Evolutionary conservation across 2,888 invertebrate species (phyloP).

Genomic region (Spodoptera littoralis): DNA sequence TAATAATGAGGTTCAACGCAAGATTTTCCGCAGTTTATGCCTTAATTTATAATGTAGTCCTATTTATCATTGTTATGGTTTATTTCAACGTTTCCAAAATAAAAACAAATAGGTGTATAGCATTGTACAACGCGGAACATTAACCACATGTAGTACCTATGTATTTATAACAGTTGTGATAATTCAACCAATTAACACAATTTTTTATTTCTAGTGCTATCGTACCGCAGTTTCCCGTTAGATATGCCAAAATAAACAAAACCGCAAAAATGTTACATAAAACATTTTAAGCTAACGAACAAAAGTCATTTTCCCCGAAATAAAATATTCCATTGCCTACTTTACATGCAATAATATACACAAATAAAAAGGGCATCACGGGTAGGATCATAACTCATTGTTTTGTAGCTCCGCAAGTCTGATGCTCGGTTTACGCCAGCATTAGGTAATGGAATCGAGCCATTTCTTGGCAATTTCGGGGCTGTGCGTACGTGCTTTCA

Average conservation of each 20-base stretch:
- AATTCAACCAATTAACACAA: no score
- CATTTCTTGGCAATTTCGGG: slow-evolving; percentile 71
- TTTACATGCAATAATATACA: slow-evolving; percentile 79
- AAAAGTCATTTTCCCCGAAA: slow-evolving; percentile 65
- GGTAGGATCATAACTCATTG: slow-evolving; percentile 83
- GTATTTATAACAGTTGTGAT: no score
- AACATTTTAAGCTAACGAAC: slow-evolving; percentile 68
- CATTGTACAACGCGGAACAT: no score
- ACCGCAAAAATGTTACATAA: slow-evolving; percentile 40
- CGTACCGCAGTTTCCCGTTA: no score
- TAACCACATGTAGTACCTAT: no score
- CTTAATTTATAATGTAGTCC: slow-evolving; percentile 40
- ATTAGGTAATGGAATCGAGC: slow-evolving; percentile 83
- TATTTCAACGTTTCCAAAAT: no score
- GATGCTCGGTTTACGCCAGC: slow-evolving; percentile 76
- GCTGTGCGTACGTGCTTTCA: slow-evolving; percentile 62
- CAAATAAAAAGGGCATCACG: slow-evolving; percentile 80
- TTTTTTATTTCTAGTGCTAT: no score
- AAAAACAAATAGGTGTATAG: no score
- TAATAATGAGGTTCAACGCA: slow-evolving; percentile 63
- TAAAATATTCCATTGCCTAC: slow-evolving; percentile 71
- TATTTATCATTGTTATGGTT: no score
- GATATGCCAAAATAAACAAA: slow-evolving; percentile 4
- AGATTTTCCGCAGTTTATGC: slow-evolving; percentile 62
- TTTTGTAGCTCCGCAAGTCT: slow-evolving; percentile 75